Evolutionary conservation across 2,113 vertebrate species (phyloP).

Genomic region (Calonectris borealis): DNA sequence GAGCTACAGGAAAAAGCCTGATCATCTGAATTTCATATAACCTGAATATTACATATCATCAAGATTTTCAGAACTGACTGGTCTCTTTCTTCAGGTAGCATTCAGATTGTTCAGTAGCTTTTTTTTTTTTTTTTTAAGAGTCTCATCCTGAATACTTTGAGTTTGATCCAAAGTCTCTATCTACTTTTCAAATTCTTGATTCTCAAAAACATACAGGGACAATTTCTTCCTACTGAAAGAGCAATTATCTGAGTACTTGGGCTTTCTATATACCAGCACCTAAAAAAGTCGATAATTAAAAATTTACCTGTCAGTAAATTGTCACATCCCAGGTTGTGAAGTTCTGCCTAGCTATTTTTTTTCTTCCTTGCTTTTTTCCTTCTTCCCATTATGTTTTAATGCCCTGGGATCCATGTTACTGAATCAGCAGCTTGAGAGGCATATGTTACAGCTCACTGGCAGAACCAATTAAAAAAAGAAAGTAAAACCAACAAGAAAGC

Average conservation of each 20-base stretch:
- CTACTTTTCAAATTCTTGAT: background rate
- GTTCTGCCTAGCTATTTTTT: background rate
- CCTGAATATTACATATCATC: background rate
- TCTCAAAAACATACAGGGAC: background rate
- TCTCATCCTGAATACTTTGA: background rate
- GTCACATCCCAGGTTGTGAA: background rate
- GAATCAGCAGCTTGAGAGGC: slow-evolving; percentile 47
- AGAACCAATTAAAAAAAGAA: slow-evolving; percentile 33
- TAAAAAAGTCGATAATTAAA: background rate
- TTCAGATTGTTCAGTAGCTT: background rate
- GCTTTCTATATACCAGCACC: background rate
- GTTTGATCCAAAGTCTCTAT: background rate
- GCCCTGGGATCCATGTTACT: slow-evolving; percentile 6
- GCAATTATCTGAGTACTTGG: background rate
- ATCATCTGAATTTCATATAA: background rate
- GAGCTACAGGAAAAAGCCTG: background rate
- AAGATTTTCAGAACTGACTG: background rate
- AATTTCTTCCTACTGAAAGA: background rate
- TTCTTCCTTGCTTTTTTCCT: background rate
- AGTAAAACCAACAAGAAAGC: background rate
- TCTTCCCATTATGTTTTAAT: slow-evolving; percentile 12
- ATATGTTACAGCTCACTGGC: slow-evolving; percentile 16
- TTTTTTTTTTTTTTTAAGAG: background rate
- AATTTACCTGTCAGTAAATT: background rate
- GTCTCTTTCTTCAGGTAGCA: background rate